Evolutionary conservation across 2,797 vertebrate species (phyloP).

Genomic region (Lepilemur septentrionalis): DNA sequence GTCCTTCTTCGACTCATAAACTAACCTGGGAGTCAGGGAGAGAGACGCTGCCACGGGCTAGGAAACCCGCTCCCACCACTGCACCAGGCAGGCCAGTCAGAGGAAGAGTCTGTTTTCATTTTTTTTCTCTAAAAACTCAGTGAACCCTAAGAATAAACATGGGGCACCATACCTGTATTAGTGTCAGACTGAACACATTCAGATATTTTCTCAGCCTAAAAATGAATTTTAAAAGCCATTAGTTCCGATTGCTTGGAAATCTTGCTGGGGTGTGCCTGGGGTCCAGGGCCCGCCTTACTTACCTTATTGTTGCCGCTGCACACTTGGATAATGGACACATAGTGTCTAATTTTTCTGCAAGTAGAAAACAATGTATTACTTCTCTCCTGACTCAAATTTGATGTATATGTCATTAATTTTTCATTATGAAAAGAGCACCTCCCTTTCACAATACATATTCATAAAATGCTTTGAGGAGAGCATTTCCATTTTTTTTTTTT

Average conservation of each 20-base stretch:
- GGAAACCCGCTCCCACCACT: not conserved
- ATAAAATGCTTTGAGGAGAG: not conserved
- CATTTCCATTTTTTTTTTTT: not conserved
- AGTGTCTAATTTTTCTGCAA: slow-evolving; percentile 99
- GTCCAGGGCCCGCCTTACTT: slow-evolving; percentile 68
- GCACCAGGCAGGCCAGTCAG: not conserved
- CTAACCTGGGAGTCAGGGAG: not conserved
- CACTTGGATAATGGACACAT: slow-evolving; percentile 98
- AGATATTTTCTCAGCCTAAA: slow-evolving; percentile 91
- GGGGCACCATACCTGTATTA: slow-evolving; percentile 90
- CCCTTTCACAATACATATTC: not conserved
- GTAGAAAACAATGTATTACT: slow-evolving; percentile 79
- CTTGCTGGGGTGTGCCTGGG: slow-evolving; percentile 40
- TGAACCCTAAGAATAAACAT: not conserved
- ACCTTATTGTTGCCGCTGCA: slow-evolving; percentile 98
- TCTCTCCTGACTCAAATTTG: slow-evolving; percentile 51
- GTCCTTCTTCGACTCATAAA: not conserved
- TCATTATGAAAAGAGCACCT: not conserved
- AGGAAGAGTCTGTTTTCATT: not conserved
- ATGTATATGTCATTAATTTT: not conserved
- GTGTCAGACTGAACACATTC: slow-evolving; percentile 94
- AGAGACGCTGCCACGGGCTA: not conserved
- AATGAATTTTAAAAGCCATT: slow-evolving; percentile 67
- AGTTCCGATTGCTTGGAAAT: slow-evolving; percentile 55
- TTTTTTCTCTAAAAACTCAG: not conserved